Conservation (phyloP, 1,140 invertebrate genomes). For the Stegodyphus dumicola region DNA sequence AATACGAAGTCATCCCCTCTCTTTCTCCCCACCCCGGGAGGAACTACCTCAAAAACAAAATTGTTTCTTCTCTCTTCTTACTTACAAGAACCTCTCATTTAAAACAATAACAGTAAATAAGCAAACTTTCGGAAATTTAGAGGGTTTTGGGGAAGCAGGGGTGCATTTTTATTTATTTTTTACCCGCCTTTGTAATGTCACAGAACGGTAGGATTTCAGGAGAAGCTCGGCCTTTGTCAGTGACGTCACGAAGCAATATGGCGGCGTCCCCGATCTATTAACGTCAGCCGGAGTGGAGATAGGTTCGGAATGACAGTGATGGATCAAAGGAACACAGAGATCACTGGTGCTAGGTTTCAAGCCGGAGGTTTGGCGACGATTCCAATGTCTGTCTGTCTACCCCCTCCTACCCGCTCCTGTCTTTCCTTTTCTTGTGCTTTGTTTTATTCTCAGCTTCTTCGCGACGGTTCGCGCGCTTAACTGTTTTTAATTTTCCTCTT, state of each 20-base stretch:
- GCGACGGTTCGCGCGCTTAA: conserved; percentile 2
- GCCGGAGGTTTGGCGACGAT: conserved; percentile 33
- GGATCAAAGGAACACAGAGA: conserved; percentile 47
- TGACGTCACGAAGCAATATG: background rate
- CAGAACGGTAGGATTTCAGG: background rate
- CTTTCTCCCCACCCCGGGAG: too few relatives aligned
- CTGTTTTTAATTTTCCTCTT: conserved; percentile 33
- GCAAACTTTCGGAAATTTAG: too few relatives aligned
- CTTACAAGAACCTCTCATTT: too few relatives aligned
- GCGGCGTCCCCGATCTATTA: conserved; percentile 47
- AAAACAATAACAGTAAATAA: too few relatives aligned
- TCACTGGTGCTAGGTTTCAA: conserved; percentile 21
- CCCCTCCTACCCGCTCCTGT: background rate
- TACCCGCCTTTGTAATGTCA: too few relatives aligned
- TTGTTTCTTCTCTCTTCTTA: too few relatives aligned
- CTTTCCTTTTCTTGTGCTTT: background rate
- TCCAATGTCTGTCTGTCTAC: conserved; percentile 9
- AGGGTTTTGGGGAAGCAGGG: too few relatives aligned
- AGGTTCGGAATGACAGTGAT: conserved; percentile 51
- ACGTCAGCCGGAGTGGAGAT: conserved; percentile 42
- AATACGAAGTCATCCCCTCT: too few relatives aligned
- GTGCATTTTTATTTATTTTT: too few relatives aligned
- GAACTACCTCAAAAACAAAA: too few relatives aligned
- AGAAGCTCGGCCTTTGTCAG: background rate
- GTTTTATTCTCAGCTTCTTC: conserved; percentile 12